These are phyloP conservation scores for Magallana nippona DNA, from an alignment of 2,888 invertebrate genomes.

Conservation along the genomic window DNA sequence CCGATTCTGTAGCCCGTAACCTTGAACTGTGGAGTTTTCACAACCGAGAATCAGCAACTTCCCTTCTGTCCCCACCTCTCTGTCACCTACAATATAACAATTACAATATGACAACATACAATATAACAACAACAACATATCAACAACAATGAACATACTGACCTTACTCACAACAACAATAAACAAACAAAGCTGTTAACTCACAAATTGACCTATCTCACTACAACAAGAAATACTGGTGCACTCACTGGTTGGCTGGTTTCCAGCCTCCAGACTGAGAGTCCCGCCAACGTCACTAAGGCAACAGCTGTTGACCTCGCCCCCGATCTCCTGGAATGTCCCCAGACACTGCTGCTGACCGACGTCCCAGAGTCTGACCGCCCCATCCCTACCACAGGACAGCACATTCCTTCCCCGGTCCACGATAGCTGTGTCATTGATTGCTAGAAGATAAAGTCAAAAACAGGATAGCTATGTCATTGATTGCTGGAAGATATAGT, in stretches of 20 bases:
- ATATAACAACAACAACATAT: neutral
- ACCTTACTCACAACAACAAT: too few relatives aligned
- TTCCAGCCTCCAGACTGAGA: constrained; percentile 73
- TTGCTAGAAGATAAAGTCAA: constrained; percentile 79
- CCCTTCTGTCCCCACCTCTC: constrained; percentile 84
- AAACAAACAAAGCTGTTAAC: too few relatives aligned
- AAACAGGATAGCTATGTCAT: too few relatives aligned
- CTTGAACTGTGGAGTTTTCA: constrained; percentile 84
- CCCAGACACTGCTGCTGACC: constrained; percentile 84
- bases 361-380: constrained; percentile 86
- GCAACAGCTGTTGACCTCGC: constrained; percentile 84
- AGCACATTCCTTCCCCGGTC: constrained; percentile 87
- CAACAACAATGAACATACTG: too few relatives aligned
- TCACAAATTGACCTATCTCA: too few relatives aligned
- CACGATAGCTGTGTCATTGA: constrained; percentile 84
- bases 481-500: too few relatives aligned
- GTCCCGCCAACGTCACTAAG: constrained; percentile 78
- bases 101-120: neutral
- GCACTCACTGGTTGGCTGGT: constrained; percentile 68
- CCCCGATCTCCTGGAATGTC: constrained; percentile 82
- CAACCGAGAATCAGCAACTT: constrained; percentile 84
- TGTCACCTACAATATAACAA: constrained; percentile 76
- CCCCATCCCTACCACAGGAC: constrained; percentile 87
- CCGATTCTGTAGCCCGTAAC: constrained; percentile 83
- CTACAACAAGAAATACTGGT: too few relatives aligned